Base-by-base conservation (phyloP, 1,140 invertebrate genomes). In the Gerris buenoi region DNA sequence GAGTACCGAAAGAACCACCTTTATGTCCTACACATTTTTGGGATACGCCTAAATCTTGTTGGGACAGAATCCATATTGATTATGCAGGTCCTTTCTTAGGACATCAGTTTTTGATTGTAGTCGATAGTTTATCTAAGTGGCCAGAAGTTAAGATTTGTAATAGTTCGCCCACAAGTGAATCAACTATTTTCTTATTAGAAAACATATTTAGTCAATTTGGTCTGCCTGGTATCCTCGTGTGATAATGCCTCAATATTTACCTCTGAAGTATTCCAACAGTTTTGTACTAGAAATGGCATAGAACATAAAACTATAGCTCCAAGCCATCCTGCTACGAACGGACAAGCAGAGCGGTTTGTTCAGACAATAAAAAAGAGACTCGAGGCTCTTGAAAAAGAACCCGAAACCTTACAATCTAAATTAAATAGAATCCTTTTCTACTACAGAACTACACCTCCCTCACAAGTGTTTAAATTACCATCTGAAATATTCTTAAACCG, bases 41-140 rank as follows among this genome's bases (percentile, higher is more conserved):
- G 72, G 66, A 71, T 3, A 14, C 2, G 26, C 63, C 63, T 22
- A 22, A 59, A 18, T 25, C 26, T 14, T 58, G 76, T 1, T 82
- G 79, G 77, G 69, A 75, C 22, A 69, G 80, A 63, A 57, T 82
- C 0, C 80, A 83, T 68, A 72, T 79, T 0, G 82, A 82, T 70
- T 81, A 73, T 68, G 77, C 77, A 2, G 79, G 79, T 5, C 78
- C 76, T 13, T 76, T 77, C 60, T 56, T 73, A 61, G 71, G 71
- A 1, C 66, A 74, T 63, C 74, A 70, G 67, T 81, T 77, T 68
- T 65, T 80, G 13, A 72, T 81, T 27, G 65, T 78, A 1, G 72
- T 76, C 0, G 80, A 81, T 72, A 67, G 70, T 28, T 67, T 68
- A 63, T 74, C 74, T 33, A 74, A 73, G 66, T 75, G 75, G 73